Evolutionary conservation across 2,888 invertebrate species (phyloP).

Genomic region (Amorpha juglandis): DNA sequence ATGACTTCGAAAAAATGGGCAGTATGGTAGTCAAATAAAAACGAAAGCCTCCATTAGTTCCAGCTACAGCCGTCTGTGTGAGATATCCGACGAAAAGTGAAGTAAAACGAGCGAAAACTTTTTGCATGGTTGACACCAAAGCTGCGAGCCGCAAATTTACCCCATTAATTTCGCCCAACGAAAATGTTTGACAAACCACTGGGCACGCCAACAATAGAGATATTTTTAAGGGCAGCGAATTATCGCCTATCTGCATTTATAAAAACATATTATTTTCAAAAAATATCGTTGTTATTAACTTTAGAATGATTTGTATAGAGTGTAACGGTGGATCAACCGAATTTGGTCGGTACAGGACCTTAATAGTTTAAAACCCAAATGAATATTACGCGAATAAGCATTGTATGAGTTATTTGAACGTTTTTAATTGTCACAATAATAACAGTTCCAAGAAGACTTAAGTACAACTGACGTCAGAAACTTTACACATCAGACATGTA

Average conservation of each 20-base stretch:
- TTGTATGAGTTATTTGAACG: too few relatives aligned
- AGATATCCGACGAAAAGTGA: slow-evolving; percentile 44
- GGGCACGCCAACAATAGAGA: slow-evolving; percentile 34
- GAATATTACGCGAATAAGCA: too few relatives aligned
- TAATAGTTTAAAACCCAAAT: too few relatives aligned
- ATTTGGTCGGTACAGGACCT: too few relatives aligned
- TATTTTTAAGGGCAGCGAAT: slow-evolving; percentile 2
- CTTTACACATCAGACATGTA: too few relatives aligned
- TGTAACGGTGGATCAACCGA: too few relatives aligned
- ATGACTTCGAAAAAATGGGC: neutral
- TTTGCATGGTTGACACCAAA: slow-evolving; percentile 48
- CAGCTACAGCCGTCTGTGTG: slow-evolving; percentile 41
- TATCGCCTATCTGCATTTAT: neutral
- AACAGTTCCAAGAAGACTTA: too few relatives aligned
- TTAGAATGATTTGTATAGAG: too few relatives aligned
- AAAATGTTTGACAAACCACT: slow-evolving; percentile 55
- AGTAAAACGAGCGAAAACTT: slow-evolving; percentile 48
- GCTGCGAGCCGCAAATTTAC: slow-evolving; percentile 45
- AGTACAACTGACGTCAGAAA: too few relatives aligned
- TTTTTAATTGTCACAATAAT: too few relatives aligned
- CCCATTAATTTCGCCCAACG: slow-evolving; percentile 55
- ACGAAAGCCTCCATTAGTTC: slow-evolving; percentile 41
- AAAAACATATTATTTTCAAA: neutral
- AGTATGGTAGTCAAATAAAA: slow-evolving; percentile 31
- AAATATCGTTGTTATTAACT: too few relatives aligned